A percentile compares a stretch with the other conserved stretches of the same genome.
Evolutionary conservation across 2,113 vertebrate species (phyloP).

Genomic region (Lipotes vexillifer): DNA sequence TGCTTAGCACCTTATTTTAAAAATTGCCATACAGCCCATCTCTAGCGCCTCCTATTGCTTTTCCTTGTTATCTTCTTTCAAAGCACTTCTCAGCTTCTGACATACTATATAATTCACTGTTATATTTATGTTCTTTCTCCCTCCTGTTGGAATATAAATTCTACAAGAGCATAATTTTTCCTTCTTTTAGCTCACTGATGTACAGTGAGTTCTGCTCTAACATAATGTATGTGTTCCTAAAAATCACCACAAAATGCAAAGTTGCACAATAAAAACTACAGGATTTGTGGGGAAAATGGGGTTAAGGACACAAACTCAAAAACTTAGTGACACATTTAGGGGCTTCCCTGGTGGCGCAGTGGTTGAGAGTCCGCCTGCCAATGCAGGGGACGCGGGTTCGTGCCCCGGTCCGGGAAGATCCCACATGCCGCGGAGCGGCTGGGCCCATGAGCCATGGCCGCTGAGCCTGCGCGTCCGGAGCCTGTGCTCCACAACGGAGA

Average conservation of each 20-base stretch:
- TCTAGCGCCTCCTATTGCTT: neutral
- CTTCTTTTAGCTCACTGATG: neutral
- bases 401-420: too few species aligned
- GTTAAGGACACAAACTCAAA: neutral
- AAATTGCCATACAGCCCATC: neutral
- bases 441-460: too few species aligned
- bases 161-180: neutral
- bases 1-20: neutral
- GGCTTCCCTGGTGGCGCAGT: too few species aligned
- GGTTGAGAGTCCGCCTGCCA: too few species aligned
- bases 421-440: too few species aligned
- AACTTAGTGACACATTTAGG: neutral
- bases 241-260: neutral
- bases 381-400: too few species aligned
- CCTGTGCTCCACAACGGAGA: too few species aligned
- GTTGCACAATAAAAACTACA: neutral
- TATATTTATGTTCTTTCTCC: neutral
- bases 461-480: too few species aligned
- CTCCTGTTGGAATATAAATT: neutral
- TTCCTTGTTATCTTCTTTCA: neutral
- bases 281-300: neutral
- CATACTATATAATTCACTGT: neutral
- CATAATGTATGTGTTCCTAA: neutral
- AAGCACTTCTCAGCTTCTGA: neutral
- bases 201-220: neutral